Conservation (phyloP, 2,888 invertebrate genomes). For the Melanchra persicariae region DNA sequence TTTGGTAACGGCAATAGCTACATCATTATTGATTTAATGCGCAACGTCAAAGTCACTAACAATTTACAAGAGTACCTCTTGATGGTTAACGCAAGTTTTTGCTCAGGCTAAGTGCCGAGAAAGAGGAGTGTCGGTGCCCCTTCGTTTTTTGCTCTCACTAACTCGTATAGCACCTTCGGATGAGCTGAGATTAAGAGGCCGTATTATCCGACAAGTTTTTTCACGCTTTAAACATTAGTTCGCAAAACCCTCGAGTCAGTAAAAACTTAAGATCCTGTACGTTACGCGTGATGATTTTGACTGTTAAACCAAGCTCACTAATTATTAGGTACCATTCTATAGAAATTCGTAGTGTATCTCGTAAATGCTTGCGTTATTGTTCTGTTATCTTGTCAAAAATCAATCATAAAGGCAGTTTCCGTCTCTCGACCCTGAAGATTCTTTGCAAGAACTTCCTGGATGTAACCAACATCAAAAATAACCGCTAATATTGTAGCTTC, state of each 20-base stretch:
- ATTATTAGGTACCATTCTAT: background rate
- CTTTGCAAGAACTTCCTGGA: conserved; percentile 19
- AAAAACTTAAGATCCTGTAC: conserved; percentile 23
- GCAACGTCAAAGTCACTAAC: background rate
- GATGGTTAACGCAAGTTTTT: conserved; percentile 35
- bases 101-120: conserved; percentile 13
- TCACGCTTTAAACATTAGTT: conserved; percentile 13
- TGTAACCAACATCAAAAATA: background rate
- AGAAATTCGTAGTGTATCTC: background rate
- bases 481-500: background rate
- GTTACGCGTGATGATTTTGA: conserved; percentile 28
- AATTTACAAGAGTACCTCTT: conserved; percentile 7
- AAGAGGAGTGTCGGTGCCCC: conserved; percentile 32
- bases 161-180: background rate
- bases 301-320: conserved; percentile 15
- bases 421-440: conserved; percentile 27
- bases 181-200: conserved; percentile 12
- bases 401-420: conserved; percentile 31
- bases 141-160: conserved; percentile 33
- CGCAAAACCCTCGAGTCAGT: conserved; percentile 9
- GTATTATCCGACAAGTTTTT: conserved; percentile 29
- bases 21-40: conserved; percentile 1
- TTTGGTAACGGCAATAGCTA: background rate
- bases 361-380: conserved; percentile 27
- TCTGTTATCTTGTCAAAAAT: conserved; percentile 34